Conservation (phyloP, 2,113 vertebrate species). For the Athene noctua region DNA sequence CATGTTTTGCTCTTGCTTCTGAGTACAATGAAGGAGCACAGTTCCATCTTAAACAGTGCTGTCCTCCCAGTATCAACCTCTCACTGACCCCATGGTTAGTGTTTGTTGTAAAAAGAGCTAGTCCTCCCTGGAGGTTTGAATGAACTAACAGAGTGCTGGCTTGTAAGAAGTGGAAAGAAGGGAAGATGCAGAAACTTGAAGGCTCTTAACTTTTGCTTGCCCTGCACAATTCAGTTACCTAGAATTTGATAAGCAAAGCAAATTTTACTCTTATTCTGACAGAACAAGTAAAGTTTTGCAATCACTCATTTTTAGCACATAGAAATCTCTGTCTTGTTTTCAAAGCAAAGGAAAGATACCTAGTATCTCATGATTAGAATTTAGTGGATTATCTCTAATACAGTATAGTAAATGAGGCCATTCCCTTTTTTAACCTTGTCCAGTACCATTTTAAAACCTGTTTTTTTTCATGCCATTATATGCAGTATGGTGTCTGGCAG, state of each 20-base stretch:
- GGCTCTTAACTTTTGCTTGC: neutral
- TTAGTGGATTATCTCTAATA: neutral
- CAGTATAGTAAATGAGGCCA: neutral
- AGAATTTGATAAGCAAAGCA: neutral
- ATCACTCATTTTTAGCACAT: neutral
- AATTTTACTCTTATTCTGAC: neutral
- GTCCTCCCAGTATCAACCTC: neutral
- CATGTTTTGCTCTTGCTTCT: neutral
- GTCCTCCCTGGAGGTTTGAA: neutral
- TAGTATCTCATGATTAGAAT: neutral
- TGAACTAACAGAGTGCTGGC: neutral
- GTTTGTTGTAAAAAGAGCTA: neutral
- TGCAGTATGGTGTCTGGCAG: neutral
- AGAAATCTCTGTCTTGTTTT: neutral
- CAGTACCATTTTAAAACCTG: neutral
- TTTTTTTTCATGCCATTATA: neutral
- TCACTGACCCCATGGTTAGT: neutral
- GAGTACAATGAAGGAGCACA: neutral
- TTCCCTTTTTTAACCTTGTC: neutral
- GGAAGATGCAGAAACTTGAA: neutral
- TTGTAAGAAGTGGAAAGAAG: neutral
- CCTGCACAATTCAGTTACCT: neutral
- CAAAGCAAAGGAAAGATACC: neutral
- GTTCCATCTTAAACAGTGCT: neutral
- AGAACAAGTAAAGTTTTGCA: neutral